Percentiles rank a stretch among this genome's conserved stretches.
Conservation (phyloP, 1,140 invertebrate species). For the Microvelia longipes region DNA sequence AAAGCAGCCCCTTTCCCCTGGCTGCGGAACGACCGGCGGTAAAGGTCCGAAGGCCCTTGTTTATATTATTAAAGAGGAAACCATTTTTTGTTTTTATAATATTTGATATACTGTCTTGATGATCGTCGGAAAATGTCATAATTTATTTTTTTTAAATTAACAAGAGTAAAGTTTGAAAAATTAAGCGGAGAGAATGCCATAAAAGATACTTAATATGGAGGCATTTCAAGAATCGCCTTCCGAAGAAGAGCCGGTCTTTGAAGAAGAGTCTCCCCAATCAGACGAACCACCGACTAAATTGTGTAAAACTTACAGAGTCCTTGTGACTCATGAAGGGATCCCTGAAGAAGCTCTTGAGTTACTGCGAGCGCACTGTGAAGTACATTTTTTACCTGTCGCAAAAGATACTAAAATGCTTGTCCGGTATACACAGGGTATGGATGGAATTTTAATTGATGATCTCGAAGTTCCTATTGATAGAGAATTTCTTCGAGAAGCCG, state of each 20-base stretch:
- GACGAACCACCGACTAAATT: not conserved
- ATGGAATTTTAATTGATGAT: not conserved
- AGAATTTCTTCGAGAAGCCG: not conserved
- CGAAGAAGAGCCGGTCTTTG: not conserved
- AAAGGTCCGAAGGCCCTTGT: no score
- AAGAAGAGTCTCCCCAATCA: not conserved
- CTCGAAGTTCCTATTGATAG: not conserved
- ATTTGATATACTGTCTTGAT: no score
- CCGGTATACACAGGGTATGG: not conserved
- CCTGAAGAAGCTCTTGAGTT: not conserved
- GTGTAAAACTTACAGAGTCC: not conserved
- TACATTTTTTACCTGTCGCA: constrained; percentile 29
- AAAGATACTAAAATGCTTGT: constrained; percentile 26
- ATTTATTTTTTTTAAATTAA: no score
- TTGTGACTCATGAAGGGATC: not conserved
- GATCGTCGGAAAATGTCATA: no score
- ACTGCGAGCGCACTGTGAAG: constrained; percentile 28
- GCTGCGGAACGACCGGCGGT: no score
- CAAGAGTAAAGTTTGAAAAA: no score
- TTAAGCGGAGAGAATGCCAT: no score
- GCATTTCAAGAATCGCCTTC: not conserved
- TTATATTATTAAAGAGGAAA: no score
- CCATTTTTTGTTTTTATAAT: no score
- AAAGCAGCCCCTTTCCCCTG: no score
- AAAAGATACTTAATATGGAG: no score